A percentile compares a stretch with the other conserved stretches of the same genome.
phyloP scores from a whole-genome alignment of 2,888 invertebrate genomes.

The Netelia fuscicornis region DNA sequence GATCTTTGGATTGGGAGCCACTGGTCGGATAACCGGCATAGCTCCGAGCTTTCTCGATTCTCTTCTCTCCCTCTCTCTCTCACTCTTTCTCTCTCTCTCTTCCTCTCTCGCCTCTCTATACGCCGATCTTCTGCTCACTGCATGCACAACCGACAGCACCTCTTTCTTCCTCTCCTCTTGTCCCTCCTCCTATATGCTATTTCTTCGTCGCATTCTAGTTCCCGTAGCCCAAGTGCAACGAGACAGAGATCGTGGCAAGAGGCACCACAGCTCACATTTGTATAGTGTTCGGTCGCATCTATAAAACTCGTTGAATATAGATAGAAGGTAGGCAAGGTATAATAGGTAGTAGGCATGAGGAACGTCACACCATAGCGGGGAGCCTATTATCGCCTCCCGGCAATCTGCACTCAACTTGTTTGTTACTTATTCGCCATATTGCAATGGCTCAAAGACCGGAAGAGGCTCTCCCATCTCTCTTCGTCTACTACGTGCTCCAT shows the following conservation, averaged over 20 bases:
- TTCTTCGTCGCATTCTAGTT: slow-evolving; percentile 64
- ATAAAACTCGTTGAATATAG: slow-evolving; percentile 62
- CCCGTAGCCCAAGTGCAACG: slow-evolving; percentile 56
- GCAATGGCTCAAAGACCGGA: slow-evolving; percentile 71
- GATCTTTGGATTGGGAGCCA: slow-evolving; percentile 74
- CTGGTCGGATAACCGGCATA: slow-evolving; percentile 76
- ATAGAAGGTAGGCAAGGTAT: slow-evolving; percentile 59
- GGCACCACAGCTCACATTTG: slow-evolving; percentile 49
- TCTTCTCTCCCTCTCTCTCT: slow-evolving; percentile 58
- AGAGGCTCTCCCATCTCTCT: slow-evolving; percentile 60
- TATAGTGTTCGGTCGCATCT: slow-evolving; percentile 54
- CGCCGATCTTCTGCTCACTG: slow-evolving; percentile 56
- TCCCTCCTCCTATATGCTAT: slow-evolving; percentile 60
- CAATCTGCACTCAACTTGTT: slow-evolving; percentile 65
- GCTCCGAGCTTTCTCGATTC: slow-evolving; percentile 74
- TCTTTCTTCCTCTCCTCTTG: slow-evolving; percentile 62
- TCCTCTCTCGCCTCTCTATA: slow-evolving; percentile 60
- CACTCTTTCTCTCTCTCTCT: not conserved
- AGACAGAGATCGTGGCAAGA: slow-evolving; percentile 58
- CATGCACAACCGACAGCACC: slow-evolving; percentile 58
- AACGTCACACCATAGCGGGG: slow-evolving; percentile 67
- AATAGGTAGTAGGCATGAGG: slow-evolving; percentile 65
- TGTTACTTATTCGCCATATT: slow-evolving; percentile 62
- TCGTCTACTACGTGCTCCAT: slow-evolving; percentile 48
- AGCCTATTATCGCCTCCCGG: slow-evolving; percentile 72